Percentiles rank a stretch among this genome's conserved stretches.
Conservation (phyloP, 2,113 vertebrate species). For the Herpetotheres cachinnans region DNA sequence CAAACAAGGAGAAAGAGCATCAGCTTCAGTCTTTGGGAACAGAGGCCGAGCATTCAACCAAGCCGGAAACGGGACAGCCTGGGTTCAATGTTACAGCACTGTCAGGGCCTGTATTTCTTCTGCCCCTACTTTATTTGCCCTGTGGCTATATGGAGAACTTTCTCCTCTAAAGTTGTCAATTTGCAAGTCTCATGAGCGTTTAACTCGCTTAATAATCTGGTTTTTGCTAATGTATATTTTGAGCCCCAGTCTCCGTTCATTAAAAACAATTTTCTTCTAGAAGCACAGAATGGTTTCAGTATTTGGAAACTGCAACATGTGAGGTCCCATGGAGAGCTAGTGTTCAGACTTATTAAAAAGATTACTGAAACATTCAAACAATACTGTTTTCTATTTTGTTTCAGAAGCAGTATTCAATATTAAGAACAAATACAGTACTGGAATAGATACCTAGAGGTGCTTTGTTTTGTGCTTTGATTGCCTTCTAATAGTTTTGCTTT, state of each 20-base stretch:
- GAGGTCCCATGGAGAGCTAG: not conserved
- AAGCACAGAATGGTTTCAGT: not conserved
- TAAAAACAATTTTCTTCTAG: not conserved
- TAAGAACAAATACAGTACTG: not conserved
- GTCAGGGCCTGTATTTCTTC: constrained; percentile 13
- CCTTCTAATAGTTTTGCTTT: not conserved
- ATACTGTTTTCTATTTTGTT: not conserved
- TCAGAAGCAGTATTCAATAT: not conserved
- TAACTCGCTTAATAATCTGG: not conserved
- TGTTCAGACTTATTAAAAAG: not conserved
- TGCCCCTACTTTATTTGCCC: constrained; percentile 30
- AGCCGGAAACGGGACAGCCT: not conserved
- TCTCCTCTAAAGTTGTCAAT: constrained; percentile 29
- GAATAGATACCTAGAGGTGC: not conserved
- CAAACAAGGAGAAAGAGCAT: not conserved
- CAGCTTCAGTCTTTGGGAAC: not conserved
- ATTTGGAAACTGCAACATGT: not conserved
- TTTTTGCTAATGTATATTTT: not conserved
- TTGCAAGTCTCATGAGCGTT: constrained; percentile 43
- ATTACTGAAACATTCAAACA: not conserved
- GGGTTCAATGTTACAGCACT: not conserved
- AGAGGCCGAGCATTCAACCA: not conserved
- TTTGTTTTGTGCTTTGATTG: not conserved
- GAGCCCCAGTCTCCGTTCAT: not conserved
- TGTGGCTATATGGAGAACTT: not conserved